These are phyloP conservation scores for Murina feae DNA, from an alignment of 2,113 vertebrate species.

Conservation along the genomic window DNA sequence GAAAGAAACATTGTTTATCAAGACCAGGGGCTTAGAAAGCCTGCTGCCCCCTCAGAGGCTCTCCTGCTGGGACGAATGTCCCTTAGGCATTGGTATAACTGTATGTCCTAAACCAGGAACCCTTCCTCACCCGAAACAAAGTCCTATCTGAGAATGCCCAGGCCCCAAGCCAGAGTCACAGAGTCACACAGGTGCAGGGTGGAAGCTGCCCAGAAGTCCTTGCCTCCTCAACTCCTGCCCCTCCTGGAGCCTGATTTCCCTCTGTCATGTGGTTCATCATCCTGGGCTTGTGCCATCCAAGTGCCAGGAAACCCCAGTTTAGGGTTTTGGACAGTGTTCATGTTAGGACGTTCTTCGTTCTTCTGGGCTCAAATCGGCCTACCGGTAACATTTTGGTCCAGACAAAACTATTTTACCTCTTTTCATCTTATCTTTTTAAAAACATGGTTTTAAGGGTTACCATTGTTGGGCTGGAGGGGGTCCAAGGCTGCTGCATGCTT, in stretches of 20 bases:
- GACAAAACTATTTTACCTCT: neutral
- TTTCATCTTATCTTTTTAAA: neutral
- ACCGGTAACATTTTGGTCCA: neutral
- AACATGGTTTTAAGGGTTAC: neutral
- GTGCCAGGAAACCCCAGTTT: neutral
- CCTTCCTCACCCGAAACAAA: neutral
- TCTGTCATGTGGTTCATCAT: neutral
- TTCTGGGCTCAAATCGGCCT: neutral
- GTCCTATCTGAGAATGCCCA: neutral
- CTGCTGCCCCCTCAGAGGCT: neutral
- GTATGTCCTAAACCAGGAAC: neutral
- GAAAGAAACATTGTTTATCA: neutral
- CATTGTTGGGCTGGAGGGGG: too few species aligned
- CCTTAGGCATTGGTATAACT: neutral
- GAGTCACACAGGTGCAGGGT: neutral
- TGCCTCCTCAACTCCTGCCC: neutral
- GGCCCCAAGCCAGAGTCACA: neutral
- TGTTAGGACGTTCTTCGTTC: neutral
- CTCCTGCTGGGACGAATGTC: neutral
- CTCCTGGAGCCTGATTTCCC: neutral
- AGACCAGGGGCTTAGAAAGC: neutral
- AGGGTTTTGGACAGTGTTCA: neutral
- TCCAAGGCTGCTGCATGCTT: too few species aligned
- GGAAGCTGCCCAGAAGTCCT: neutral
- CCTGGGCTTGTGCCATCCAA: neutral